These are phyloP conservation scores for Yponomeuta cagnagella DNA, from an alignment of 2,888 invertebrate species.

Conservation along the genomic window DNA sequence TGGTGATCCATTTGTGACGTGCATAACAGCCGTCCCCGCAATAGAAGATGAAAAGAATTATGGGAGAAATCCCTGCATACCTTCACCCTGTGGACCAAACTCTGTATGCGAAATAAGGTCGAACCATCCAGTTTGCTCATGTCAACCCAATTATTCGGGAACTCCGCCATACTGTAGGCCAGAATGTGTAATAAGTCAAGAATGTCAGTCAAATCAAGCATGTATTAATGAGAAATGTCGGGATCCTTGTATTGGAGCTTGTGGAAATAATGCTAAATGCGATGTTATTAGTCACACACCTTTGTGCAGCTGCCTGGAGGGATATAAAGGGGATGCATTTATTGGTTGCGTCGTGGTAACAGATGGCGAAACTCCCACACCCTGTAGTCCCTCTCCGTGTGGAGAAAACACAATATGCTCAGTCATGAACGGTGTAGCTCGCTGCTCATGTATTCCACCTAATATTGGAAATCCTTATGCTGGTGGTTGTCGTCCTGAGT, in stretches of 20 bases:
- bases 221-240: conserved; percentile 89
- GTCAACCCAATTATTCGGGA: conserved; percentile 85
- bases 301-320: conserved; percentile 85
- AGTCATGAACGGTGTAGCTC: conserved; percentile 79
- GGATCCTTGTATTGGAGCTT: conserved; percentile 86
- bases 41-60: conserved; percentile 44
- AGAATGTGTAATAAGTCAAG: conserved; percentile 88
- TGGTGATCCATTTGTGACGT: conserved; percentile 88
- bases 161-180: conserved; percentile 88
- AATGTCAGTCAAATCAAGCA: conserved; percentile 85
- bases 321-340: conserved; percentile 90
- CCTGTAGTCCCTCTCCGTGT: conserved; percentile 88
- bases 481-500: conserved; percentile 90
- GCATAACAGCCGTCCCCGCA: conserved; percentile 55
- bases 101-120: conserved; percentile 89
- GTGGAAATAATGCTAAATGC: conserved; percentile 87
- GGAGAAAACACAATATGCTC: conserved; percentile 89
- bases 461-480: conserved; percentile 91
- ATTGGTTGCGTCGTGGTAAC: conserved; percentile 82
- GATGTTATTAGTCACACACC: conserved; percentile 87
- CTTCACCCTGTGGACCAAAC: conserved; percentile 86
- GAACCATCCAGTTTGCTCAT: conserved; percentile 86
- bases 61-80: conserved; percentile 76
- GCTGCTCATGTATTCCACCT: conserved; percentile 91
- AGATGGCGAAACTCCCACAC: conserved; percentile 65